These are phyloP conservation scores for Cephalopterus ornatus DNA, from an alignment of 2,113 vertebrate species.

Conservation along the genomic window DNA sequence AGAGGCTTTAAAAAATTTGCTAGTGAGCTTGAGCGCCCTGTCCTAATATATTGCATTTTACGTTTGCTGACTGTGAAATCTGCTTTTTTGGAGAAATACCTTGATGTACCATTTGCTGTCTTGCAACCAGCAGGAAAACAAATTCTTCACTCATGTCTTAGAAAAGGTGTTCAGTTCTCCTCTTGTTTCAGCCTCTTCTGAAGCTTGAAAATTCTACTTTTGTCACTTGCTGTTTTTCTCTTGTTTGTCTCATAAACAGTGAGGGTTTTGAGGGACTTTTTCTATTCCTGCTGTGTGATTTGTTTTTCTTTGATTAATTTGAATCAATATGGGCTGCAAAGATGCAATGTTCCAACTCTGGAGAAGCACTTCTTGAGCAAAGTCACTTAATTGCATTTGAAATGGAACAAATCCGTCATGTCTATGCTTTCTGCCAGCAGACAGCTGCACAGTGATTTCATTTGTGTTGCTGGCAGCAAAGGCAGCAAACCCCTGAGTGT, in stretches of 20 bases:
- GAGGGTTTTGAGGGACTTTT: neutral
- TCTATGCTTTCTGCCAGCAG: constrained; percentile 33
- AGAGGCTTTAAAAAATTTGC: neutral
- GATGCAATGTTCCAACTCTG: neutral
- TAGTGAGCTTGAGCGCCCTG: neutral
- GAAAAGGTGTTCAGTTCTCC: neutral
- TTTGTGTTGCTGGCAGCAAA: constrained; percentile 26
- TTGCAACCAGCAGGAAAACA: neutral
- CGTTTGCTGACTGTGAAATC: neutral
- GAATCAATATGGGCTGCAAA: neutral
- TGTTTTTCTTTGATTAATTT: constrained; percentile 49
- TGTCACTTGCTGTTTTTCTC: constrained; percentile 4
- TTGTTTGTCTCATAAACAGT: neutral
- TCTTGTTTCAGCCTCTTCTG: neutral
- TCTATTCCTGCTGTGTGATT: neutral
- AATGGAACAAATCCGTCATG: constrained; percentile 55
- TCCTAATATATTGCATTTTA: neutral
- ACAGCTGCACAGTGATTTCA: constrained; percentile 34
- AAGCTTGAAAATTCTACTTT: neutral
- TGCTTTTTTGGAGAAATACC: neutral
- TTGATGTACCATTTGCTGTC: neutral
- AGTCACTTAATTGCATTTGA: constrained; percentile 56
- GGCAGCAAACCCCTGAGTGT: neutral
- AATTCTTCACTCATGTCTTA: neutral
- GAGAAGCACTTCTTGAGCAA: constrained; percentile 30